Percentiles rank a stretch among this genome's conserved stretches.
These are phyloP conservation scores for Solenopsis fugax DNA, from an alignment of 1,140 invertebrate species.

Conservation along the genomic window DNA sequence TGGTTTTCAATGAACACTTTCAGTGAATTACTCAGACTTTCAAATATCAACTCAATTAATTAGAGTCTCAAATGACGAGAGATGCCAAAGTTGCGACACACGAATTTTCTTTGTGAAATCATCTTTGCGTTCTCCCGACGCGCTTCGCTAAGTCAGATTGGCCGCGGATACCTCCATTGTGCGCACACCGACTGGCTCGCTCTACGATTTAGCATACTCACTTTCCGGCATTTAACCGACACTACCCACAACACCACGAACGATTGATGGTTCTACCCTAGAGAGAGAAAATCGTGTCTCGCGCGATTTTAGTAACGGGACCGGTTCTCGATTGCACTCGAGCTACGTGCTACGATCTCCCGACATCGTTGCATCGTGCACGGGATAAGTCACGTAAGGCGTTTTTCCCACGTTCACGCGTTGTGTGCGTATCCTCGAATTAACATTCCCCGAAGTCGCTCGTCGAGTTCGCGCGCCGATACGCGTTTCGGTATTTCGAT, in stretches of 20 bases:
- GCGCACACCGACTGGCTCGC: neutral
- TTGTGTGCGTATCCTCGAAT: neutral
- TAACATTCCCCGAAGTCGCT: neutral
- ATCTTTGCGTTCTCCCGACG: neutral
- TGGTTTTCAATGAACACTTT: neutral
- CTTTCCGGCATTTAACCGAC: constrained; percentile 37
- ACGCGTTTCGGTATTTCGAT: constrained; percentile 12
- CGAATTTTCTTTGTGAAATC: neutral
- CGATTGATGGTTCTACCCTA: constrained; percentile 3
- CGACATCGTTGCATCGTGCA: neutral
- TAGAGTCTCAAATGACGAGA: neutral
- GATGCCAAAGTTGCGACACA: neutral
- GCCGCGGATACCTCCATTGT: neutral
- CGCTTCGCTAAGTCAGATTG: constrained; percentile 12
- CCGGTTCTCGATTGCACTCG: constrained; percentile 6
- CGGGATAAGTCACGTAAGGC: neutral
- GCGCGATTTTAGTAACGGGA: neutral
- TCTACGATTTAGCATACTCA: constrained; percentile 26
- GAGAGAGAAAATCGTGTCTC: neutral
- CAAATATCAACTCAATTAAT: neutral
- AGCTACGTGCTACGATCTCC: neutral
- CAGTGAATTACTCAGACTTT: neutral
- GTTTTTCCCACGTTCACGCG: constrained; percentile 3
- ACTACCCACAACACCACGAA: constrained; percentile 28
- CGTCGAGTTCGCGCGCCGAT: neutral